Percentiles rank a stretch among this genome's conserved stretches.
Evolutionary conservation across 2,113 vertebrate species (phyloP).

Genomic region (Sceloporus tristichus): DNA sequence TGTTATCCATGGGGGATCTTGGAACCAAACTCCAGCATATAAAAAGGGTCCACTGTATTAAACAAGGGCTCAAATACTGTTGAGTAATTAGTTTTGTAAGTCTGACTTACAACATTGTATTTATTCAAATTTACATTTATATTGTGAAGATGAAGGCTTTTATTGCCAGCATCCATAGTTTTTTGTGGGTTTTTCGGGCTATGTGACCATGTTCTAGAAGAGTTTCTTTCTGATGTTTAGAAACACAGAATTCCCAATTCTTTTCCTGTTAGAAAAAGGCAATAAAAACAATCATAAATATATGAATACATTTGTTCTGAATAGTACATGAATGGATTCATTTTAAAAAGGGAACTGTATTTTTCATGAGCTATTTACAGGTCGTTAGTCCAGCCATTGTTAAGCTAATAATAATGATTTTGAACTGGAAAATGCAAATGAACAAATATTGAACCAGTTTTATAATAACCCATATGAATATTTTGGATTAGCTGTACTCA

Average conservation of each 20-base stretch:
- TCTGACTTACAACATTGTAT: too few relatives aligned
- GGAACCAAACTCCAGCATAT: too few relatives aligned
- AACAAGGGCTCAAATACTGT: too few relatives aligned
- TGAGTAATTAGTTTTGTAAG: too few relatives aligned
- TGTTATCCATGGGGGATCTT: too few relatives aligned
- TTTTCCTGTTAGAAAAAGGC: not conserved
- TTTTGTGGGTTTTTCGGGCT: too few relatives aligned
- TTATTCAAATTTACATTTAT: too few relatives aligned
- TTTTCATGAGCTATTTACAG: slow-evolving; percentile 50
- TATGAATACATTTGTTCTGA: not conserved
- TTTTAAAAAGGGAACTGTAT: not conserved
- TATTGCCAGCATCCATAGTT: too few relatives aligned
- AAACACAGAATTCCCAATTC: slow-evolving; percentile 15
- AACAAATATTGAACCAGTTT: slow-evolving; percentile 18
- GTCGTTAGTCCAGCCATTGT: not conserved
- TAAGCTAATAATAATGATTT: not conserved
- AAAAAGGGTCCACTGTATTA: too few relatives aligned
- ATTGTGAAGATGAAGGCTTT: too few relatives aligned
- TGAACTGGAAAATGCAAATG: slow-evolving; percentile 30
- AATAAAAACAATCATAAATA: not conserved
- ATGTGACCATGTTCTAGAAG: too few relatives aligned
- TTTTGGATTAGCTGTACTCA: slow-evolving; percentile 55
- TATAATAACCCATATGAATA: not conserved
- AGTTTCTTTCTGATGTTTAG: not conserved
- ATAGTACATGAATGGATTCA: slow-evolving; percentile 20